Base-by-base conservation (phyloP, 1,140 invertebrate species). In the Venturia canescens region DNA sequence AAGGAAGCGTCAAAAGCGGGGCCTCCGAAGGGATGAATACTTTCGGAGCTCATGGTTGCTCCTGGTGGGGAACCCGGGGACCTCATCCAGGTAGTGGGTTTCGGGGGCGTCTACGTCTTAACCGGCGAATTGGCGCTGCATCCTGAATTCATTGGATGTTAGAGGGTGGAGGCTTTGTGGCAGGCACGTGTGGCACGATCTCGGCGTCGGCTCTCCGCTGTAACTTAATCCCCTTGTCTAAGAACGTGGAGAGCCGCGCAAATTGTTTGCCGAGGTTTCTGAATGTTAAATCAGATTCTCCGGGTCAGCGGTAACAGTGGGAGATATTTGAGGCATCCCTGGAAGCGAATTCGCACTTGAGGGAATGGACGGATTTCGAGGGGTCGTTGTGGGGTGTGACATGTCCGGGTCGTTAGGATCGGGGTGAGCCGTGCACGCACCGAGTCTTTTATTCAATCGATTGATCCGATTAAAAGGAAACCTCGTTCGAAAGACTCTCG, bases 291-390 rank as follows among this genome's bases (percentile, higher is more conserved):
- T 53, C 72, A 23, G 60, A 76, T 80, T 83, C 83, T 84, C 84
- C 82, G 78, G 77, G 82, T 79, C 80, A 83, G 76, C 86, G 83
- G 80, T 70, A 85, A 82, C 83, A 86, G 81, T 78, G 85, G 84
- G 82, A 80, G 86, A 86, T 84, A 87, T 88, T 85, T 80, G 75
- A 82, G 83, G 83, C 85, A 86, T 87, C 82, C 85, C 66, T 69
- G 76, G 74, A 67, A 70, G 53, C 18, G 23, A 23, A 26, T 9
- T 53, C 23, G 60, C 23, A 26, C 50, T 53, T 53, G 50, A 23
- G 23, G 23, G 60, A 13, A 21, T 26, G n/a, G 27, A 63, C 15
- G 60, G 60, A 63, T 63, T 63, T 63, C 21, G 3, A n/a, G n/a
- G n/a, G 21, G 23, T 26, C 3, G 7, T 23, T 63, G 23, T 26